Conservation (phyloP, 2,113 vertebrate species). For the Clarias batrachus region DNA sequence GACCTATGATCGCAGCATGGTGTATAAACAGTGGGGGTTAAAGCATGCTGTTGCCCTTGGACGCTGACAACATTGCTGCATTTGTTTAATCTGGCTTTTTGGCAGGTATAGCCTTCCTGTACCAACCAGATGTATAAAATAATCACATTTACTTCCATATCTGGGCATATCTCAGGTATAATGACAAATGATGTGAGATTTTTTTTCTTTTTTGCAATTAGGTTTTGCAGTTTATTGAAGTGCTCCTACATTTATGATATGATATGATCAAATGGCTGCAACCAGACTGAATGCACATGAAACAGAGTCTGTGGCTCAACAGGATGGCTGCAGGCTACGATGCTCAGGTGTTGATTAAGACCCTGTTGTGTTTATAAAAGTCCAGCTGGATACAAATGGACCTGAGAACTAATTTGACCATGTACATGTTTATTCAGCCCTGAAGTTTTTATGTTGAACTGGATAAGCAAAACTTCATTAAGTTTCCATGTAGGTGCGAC, state of each 20-base stretch:
- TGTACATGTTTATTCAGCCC: not conserved
- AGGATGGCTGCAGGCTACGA: not conserved
- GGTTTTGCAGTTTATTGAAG: not conserved
- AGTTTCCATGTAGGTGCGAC: not conserved
- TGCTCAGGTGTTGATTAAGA: not conserved
- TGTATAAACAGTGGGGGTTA: conserved; percentile 25
- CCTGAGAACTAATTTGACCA: not conserved
- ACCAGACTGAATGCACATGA: not conserved
- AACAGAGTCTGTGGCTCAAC: not conserved
- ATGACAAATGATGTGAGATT: not conserved
- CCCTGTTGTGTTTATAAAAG: conserved; percentile 1
- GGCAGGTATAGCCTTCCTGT: not conserved
- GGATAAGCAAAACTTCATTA: not conserved
- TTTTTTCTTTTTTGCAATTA: not conserved
- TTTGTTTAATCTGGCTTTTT: not conserved
- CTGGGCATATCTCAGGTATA: not conserved
- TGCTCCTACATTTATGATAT: too few species aligned
- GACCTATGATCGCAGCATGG: conserved; percentile 21
- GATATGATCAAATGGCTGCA: not conserved
- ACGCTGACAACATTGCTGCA: conserved; percentile 22
- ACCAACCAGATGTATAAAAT: not conserved
- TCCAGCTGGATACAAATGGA: conserved; percentile 6
- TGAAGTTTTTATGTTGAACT: not conserved
- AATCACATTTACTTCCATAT: conserved; percentile 10
- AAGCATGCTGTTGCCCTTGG: conserved; percentile 32